phyloP scores from a whole-genome alignment of 2,888 invertebrate species.

The Thera britannica region DNA sequence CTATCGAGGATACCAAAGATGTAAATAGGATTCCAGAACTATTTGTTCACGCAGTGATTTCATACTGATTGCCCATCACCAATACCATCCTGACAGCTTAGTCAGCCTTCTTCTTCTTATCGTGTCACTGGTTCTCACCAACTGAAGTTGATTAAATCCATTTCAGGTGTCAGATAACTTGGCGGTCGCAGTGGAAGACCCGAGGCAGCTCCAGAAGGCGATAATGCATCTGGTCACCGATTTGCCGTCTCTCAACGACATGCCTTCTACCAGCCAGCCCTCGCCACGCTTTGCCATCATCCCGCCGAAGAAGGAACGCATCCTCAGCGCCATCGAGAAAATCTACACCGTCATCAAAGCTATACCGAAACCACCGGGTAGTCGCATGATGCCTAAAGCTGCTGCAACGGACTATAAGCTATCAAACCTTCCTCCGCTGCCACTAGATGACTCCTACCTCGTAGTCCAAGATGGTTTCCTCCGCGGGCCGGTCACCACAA shows the following conservation, averaged over 20 bases:
- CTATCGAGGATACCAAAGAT: conserved; percentile 50
- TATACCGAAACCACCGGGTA: conserved; percentile 34
- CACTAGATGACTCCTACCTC: conserved; percentile 4
- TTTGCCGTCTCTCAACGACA: conserved; percentile 53
- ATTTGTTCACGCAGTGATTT: too few species aligned
- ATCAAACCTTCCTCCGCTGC: background rate
- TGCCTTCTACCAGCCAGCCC: conserved; percentile 27
- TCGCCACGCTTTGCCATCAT: conserved; percentile 59
- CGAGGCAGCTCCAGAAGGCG: conserved; percentile 87
- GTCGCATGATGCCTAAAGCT: background rate
- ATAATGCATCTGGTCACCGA: conserved; percentile 86
- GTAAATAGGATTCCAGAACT: conserved; percentile 38
- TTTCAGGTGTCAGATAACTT: conserved; percentile 51
- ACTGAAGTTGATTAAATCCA: background rate
- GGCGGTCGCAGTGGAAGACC: conserved; percentile 86
- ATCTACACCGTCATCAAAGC: conserved; percentile 64
- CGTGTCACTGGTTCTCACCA: too few species aligned
- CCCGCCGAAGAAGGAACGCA: conserved; percentile 65
- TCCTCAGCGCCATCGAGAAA: conserved; percentile 68
- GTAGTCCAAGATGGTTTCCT: background rate
- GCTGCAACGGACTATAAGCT: background rate
- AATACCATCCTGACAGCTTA: too few species aligned
- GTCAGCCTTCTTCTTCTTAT: too few species aligned
- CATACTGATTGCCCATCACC: too few species aligned
- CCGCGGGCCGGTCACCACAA: background rate